phyloP scores from a whole-genome alignment of 1,140 invertebrate genomes.

The Dreissena polymorpha region DNA sequence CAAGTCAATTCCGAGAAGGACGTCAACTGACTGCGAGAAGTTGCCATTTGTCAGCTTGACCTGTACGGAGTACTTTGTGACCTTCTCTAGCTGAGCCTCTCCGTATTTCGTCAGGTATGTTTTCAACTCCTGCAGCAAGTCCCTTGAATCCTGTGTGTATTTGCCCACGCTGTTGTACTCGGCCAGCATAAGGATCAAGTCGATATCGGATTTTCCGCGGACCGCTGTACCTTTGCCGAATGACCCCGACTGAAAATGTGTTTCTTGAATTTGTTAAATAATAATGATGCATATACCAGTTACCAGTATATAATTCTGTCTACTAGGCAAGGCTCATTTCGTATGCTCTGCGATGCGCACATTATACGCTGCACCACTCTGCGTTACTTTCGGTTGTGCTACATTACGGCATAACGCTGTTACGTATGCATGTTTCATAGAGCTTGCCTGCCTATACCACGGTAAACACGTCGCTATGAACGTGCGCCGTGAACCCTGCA shows the following conservation, averaged over 20 bases:
- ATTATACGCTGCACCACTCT: too few species aligned
- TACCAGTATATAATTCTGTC: too few species aligned
- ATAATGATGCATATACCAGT: too few species aligned
- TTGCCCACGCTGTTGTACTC: slow-evolving; percentile 3
- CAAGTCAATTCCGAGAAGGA: background rate
- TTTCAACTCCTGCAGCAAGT: background rate
- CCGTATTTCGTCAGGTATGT: background rate
- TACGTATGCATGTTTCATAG: too few species aligned
- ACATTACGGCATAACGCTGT: too few species aligned
- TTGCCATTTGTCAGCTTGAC: background rate
- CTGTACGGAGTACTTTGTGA: background rate
- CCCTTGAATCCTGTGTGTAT: background rate
- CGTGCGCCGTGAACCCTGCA: too few species aligned
- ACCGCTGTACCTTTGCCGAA: slow-evolving; percentile 36
- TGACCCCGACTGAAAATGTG: slow-evolving; percentile 16
- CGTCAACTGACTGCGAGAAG: background rate
- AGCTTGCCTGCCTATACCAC: too few species aligned
- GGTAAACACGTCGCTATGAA: too few species aligned
- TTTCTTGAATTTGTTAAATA: too few species aligned
- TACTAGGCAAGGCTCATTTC: too few species aligned
- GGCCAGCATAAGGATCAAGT: slow-evolving; percentile 17
- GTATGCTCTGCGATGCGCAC: too few species aligned
- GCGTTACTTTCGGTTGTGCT: too few species aligned
- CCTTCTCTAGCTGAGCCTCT: background rate
- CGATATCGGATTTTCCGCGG: slow-evolving; percentile 25